Conservation (phyloP, 1,140 invertebrate genomes). For the Plectus sambesii region DNA sequence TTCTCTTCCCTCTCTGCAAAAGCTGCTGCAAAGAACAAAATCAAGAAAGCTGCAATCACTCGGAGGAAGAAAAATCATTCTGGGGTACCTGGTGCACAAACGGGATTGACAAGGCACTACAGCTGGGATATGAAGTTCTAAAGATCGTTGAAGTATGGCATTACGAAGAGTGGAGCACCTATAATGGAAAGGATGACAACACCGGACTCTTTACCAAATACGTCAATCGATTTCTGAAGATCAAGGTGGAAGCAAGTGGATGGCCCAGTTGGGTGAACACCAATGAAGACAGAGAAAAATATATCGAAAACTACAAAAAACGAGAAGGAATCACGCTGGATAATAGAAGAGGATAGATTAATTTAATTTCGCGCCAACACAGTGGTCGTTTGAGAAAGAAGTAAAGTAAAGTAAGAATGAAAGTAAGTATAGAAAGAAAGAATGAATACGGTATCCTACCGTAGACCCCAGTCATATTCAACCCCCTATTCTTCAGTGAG, state of each 20-base stretch:
- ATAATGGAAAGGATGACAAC: neutral
- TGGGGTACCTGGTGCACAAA: slow-evolving; percentile 45
- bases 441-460: too few relatives aligned
- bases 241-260: slow-evolving; percentile 24
- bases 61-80: slow-evolving; percentile 35
- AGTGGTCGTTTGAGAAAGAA: too few relatives aligned
- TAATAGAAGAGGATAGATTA: too few relatives aligned
- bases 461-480: too few relatives aligned
- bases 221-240: slow-evolving; percentile 28
- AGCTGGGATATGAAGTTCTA: slow-evolving; percentile 44
- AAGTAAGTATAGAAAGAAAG: too few relatives aligned
- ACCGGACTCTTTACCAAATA: slow-evolving; percentile 20
- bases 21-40: slow-evolving; percentile 17
- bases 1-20: slow-evolving; percentile 30
- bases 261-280: slow-evolving; percentile 21
- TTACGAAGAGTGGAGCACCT: slow-evolving; percentile 35
- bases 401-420: too few relatives aligned
- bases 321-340: slow-evolving; percentile 46
- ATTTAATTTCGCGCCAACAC: too few relatives aligned
- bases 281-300: slow-evolving; percentile 34
- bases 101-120: slow-evolving; percentile 44
- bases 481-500: too few relatives aligned
- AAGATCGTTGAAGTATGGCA: slow-evolving; percentile 46
- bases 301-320: slow-evolving; percentile 41
- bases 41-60: slow-evolving; percentile 34